Evolutionary conservation across 2,888 invertebrate genomes (phyloP), one percentile per base, ranked within the genome.

Genomic region (Anoplius nigerrimus): DNA sequence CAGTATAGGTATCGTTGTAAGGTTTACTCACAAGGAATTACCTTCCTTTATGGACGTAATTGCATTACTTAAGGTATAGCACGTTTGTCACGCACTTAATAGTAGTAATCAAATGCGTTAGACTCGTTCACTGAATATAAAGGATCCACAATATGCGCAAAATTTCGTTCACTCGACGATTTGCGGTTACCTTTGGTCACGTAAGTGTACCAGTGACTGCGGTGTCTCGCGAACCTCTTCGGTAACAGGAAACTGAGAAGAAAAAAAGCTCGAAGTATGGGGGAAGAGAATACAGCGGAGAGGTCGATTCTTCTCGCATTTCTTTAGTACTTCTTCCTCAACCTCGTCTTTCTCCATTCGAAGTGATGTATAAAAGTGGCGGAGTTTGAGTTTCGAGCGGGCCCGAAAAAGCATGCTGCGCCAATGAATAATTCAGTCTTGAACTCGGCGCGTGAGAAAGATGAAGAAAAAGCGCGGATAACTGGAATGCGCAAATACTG

Each of bases 151-250:
- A 56, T 56, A 65, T 72, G 64, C 61, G 59, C 75, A 66, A 69
- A 58, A 62, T 77, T 60, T 64, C 69, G 56, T 68, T 69, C 69
- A 48, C 69, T 61, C 62, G 60, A 53, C 24, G 34, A 34, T 34
- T 1, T 55, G n/a, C 3, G 6, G 6, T 2, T 71, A 69, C 77
- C 74, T 82, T 80, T 82, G 82, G 82, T 84, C 84, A 83, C 83
- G 84, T 81, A 78, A 18, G 52, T 56, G 46, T 58, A 52, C 58
- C 21, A 34, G 45, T 43, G 43, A 63, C 57, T 67, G 11, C 16
- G 11, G 34, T 34, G 11, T 4, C 11, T 48, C 16, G 48, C 16
- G 16, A 2, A 16, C 48, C n/a, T 48, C 4, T 5, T n/a, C 48
- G 8, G 48, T 16, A 48, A 48, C 16, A 48, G 48, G 18, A 48